Evolutionary conservation across 2,113 vertebrate species (phyloP).

Genomic region (Upupa epops): DNA sequence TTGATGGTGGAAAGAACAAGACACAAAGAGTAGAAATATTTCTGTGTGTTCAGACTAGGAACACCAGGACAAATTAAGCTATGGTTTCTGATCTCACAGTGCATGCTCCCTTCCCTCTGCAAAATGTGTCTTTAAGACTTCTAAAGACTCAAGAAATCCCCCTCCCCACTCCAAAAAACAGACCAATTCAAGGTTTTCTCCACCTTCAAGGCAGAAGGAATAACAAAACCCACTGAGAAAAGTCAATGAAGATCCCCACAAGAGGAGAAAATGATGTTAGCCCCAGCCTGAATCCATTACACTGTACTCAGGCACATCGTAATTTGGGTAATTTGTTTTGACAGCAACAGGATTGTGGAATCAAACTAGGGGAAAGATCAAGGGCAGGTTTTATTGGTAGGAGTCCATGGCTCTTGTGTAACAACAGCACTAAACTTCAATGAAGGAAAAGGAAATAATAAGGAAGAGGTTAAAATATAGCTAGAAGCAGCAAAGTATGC

Average conservation of each 20-base stretch:
- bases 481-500: background rate
- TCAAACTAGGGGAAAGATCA: background rate
- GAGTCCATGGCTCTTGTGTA: background rate
- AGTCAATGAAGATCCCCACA: background rate
- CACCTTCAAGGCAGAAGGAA: background rate
- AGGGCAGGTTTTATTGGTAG: background rate
- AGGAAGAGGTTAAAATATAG: background rate
- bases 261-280: background rate
- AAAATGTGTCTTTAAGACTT: background rate
- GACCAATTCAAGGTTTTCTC: background rate
- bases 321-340: background rate
- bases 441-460: background rate
- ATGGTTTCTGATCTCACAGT: background rate
- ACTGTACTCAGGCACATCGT: background rate
- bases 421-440: background rate
- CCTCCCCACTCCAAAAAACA: no score
- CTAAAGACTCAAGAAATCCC: background rate
- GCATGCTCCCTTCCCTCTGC: background rate
- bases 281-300: background rate
- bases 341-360: background rate
- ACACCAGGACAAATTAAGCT: background rate
- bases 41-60: background rate
- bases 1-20: background rate
- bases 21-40: background rate
- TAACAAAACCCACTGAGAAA: background rate